These are phyloP conservation scores for Parascotia fuliginaria DNA, from an alignment of 2,888 invertebrate species.

Conservation along the genomic window DNA sequence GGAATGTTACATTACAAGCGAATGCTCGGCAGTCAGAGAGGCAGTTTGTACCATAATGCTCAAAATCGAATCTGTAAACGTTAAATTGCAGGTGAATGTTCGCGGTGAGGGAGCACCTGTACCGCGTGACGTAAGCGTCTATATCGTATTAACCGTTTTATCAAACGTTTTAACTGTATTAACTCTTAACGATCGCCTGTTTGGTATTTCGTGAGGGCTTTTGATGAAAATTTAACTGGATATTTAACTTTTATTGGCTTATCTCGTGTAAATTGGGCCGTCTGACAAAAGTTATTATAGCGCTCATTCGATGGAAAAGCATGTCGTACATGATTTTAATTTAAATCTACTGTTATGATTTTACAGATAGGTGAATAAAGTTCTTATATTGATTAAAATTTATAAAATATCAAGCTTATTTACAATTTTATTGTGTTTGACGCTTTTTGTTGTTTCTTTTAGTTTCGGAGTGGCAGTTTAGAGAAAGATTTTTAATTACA, in stretches of 20 bases:
- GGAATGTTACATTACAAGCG: too few species aligned
- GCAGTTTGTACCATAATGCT: too few species aligned
- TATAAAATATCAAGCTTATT: too few species aligned
- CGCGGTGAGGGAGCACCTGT: too few species aligned
- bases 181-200: conserved; percentile 13
- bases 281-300: conserved; percentile 2
- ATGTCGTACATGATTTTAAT: not conserved
- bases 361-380: not conserved
- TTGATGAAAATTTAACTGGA: conserved; percentile 17
- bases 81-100: too few species aligned
- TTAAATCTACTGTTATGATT: not conserved
- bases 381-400: too few species aligned
- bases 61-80: too few species aligned
- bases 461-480: too few species aligned
- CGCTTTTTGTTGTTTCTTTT: too few species aligned
- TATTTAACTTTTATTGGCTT: conserved; percentile 21
- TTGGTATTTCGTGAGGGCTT: conserved; percentile 6
- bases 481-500: too few species aligned
- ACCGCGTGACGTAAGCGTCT: not conserved
- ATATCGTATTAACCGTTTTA: conserved; percentile 11
- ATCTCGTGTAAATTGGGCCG: conserved; percentile 17
- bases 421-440: too few species aligned
- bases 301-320: not conserved
- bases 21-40: too few species aligned
- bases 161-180: conserved; percentile 15